These are phyloP conservation scores for Epiblema foenella DNA, from an alignment of 2,888 invertebrate genomes.

Conservation along the genomic window DNA sequence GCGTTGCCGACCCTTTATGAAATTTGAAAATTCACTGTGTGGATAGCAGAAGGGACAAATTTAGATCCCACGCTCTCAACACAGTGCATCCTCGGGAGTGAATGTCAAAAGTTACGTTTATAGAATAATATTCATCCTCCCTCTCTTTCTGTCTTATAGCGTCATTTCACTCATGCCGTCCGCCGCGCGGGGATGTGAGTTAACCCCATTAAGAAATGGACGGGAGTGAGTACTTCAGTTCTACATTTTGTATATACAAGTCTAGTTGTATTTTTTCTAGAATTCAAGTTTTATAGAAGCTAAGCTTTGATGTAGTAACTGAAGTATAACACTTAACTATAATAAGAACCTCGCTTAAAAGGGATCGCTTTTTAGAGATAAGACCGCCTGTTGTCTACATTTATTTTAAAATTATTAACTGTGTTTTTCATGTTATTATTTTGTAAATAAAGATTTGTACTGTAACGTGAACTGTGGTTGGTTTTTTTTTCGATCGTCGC, in stretches of 20 bases:
- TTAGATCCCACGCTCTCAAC: no score
- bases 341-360: constrained; percentile 22
- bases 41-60: no score
- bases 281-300: neutral
- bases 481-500: constrained; percentile 11
- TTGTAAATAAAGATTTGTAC: constrained; percentile 34
- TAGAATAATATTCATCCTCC: no score
- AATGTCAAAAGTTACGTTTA: no score
- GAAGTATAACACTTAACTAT: constrained; percentile 10
- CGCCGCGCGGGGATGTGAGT: no score
- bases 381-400: constrained; percentile 32
- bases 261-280: neutral
- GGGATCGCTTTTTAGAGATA: constrained; percentile 28
- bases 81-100: no score
- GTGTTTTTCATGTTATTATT: constrained; percentile 29
- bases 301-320: neutral
- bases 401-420: constrained; percentile 32
- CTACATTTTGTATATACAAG: constrained; percentile 15
- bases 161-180: no score
- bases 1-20: no score
- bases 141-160: no score
- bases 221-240: constrained; percentile 10
- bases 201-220: neutral
- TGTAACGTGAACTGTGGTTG: constrained; percentile 13
- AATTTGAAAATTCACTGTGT: no score